Percentiles rank a stretch among this genome's conserved stretches.
These are phyloP conservation scores for Cryptus armator DNA, from an alignment of 2,888 invertebrate genomes.

Conservation along the genomic window DNA sequence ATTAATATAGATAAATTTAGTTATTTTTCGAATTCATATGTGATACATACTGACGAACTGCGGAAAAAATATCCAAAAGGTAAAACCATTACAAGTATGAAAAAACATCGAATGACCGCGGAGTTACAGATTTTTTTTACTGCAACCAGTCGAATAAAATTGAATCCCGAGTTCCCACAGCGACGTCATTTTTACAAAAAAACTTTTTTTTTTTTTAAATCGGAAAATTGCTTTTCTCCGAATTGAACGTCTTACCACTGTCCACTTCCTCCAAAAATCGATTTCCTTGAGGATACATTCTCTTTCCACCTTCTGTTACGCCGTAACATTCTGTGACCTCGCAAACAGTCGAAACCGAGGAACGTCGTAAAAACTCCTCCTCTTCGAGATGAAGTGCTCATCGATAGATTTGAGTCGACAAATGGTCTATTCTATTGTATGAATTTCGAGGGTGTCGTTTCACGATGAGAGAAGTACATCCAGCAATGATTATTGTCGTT, in stretches of 20 bases:
- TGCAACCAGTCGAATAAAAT: too few species aligned
- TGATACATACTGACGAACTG: too few species aligned
- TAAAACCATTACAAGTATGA: too few species aligned
- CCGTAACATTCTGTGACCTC: conserved; percentile 27
- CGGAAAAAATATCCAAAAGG: too few species aligned
- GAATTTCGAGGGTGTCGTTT: conserved; percentile 14
- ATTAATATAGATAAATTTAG: too few species aligned
- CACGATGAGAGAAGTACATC: conserved; percentile 25
- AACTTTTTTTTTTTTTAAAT: not conserved
- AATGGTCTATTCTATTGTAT: conserved; percentile 72
- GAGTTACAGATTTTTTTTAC: too few species aligned
- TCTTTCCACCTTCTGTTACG: not conserved
- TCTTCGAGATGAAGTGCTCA: conserved; percentile 74
- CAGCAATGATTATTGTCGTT: conserved; percentile 44
- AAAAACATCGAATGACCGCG: too few species aligned
- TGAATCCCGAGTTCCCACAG: not conserved
- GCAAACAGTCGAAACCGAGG: conserved; percentile 34
- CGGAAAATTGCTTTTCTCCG: conserved; percentile 18
- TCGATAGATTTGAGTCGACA: conserved; percentile 74
- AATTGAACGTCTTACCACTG: not conserved
- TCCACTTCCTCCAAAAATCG: conserved; percentile 4
- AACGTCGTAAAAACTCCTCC: conserved; percentile 54
- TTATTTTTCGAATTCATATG: too few species aligned
- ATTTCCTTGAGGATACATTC: not conserved
- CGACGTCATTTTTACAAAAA: not conserved